Conservation (phyloP, 2,888 invertebrate genomes). For the Hyalella azteca region DNA sequence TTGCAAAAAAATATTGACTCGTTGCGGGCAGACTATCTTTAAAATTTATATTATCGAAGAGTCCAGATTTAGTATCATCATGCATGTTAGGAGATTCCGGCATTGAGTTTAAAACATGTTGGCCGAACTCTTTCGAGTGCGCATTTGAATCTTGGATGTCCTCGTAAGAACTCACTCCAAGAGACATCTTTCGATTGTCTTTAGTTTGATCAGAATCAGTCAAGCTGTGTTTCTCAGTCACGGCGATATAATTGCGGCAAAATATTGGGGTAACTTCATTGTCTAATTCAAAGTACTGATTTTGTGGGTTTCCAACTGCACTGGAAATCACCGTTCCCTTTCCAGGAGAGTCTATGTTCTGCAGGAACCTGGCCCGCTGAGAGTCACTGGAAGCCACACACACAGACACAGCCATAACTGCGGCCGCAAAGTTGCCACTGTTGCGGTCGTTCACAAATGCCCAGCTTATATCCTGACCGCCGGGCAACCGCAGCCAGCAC, state of each 20-base stretch:
- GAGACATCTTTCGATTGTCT: too few species aligned
- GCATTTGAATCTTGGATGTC: too few species aligned
- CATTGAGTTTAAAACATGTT: too few species aligned
- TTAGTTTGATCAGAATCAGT: background rate
- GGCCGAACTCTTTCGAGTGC: too few species aligned
- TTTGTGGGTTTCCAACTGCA: background rate
- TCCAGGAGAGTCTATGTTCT: background rate
- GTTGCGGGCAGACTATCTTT: background rate
- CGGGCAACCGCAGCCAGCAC: background rate
- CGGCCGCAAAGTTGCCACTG: conserved; percentile 35
- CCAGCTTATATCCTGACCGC: conserved; percentile 25
- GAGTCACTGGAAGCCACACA: conserved; percentile 12
- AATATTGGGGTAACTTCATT: background rate
- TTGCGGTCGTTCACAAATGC: background rate
- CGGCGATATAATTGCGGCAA: background rate
- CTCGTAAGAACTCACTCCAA: too few species aligned
- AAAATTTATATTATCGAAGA: background rate
- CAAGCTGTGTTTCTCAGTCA: background rate
- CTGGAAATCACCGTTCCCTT: background rate
- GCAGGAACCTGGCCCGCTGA: too few species aligned
- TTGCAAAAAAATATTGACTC: too few species aligned
- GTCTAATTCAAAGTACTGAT: background rate
- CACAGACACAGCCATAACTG: conserved; percentile 21
- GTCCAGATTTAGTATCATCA: background rate
- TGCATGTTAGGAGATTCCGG: background rate